phyloP scores from a whole-genome alignment of 2,113 vertebrate species.

The Phrynosoma platyrhinos region DNA sequence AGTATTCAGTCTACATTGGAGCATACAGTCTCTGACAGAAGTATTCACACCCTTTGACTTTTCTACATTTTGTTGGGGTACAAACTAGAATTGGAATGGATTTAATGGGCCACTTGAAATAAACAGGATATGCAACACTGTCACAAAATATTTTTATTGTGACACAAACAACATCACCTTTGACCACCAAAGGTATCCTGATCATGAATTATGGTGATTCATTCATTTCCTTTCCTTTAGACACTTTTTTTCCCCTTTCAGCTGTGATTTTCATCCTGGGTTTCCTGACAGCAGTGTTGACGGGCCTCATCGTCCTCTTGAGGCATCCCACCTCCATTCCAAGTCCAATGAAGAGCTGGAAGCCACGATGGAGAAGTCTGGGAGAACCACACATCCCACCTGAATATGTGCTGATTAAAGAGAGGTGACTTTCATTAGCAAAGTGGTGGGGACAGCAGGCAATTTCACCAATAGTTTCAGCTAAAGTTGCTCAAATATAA shows the following conservation, averaged over 20 bases:
- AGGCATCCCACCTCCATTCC: slow-evolving; percentile 72
- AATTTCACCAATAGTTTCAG: background rate
- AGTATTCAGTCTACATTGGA: too few relatives aligned
- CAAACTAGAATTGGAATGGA: too few relatives aligned
- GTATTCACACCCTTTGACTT: too few relatives aligned
- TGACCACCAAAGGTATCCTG: background rate
- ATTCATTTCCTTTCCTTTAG: background rate
- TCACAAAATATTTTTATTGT: too few relatives aligned
- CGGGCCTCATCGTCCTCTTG: slow-evolving; percentile 81
- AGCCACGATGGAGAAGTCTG: slow-evolving; percentile 89
- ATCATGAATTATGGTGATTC: fast-evolving
- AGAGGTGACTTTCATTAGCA: slow-evolving; percentile 69
- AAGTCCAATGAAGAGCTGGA: slow-evolving; percentile 76
- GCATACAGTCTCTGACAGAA: too few relatives aligned
- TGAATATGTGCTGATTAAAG: slow-evolving; percentile 75
- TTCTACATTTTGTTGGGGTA: too few relatives aligned
- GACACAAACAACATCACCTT: too few relatives aligned
- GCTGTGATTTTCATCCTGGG: slow-evolving; percentile 79
- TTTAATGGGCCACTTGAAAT: too few relatives aligned
- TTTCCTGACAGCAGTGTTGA: slow-evolving; percentile 78
- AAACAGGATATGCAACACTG: too few relatives aligned
- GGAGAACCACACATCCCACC: slow-evolving; percentile 79
- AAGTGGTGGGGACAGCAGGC: background rate
- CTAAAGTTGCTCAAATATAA: background rate
- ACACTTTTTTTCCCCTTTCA: slow-evolving; percentile 47